These are phyloP conservation scores for Microtus oregoni DNA, from an alignment of 2,113 vertebrate genomes.

Conservation along the genomic window DNA sequence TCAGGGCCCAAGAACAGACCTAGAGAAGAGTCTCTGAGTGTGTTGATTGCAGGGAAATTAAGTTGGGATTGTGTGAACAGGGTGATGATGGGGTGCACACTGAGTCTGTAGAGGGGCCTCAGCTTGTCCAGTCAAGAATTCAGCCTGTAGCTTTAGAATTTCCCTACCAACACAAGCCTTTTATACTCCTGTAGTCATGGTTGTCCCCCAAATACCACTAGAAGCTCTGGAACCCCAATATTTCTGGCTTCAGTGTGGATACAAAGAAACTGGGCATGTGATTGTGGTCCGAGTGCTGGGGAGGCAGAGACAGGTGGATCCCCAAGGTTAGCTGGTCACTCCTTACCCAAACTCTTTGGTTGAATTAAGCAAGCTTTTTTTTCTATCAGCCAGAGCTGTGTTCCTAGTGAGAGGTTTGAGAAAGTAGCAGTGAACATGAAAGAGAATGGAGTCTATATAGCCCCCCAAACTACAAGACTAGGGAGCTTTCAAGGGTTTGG, in stretches of 20 bases:
- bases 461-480: not conserved
- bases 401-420: not conserved
- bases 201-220: not conserved
- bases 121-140: not conserved
- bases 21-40: not conserved
- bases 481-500: not conserved
- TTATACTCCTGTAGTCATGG: not conserved
- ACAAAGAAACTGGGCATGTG: not conserved
- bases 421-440: not conserved
- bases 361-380: not conserved
- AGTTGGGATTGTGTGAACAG: not conserved
- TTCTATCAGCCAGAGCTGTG: not conserved
- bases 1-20: not conserved
- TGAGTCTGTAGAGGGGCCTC: not conserved
- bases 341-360: not conserved
- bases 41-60: not conserved
- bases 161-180: not conserved
- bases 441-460: not conserved
- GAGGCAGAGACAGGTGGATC: not conserved
- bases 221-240: not conserved
- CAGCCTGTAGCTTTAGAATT: not conserved
- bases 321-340: not conserved
- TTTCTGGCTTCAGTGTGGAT: not conserved
- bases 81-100: too few relatives aligned
- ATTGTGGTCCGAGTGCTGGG: not conserved